These are phyloP conservation scores for Isoperla grammatica DNA, from an alignment of 2,888 invertebrate species.

Conservation along the genomic window DNA sequence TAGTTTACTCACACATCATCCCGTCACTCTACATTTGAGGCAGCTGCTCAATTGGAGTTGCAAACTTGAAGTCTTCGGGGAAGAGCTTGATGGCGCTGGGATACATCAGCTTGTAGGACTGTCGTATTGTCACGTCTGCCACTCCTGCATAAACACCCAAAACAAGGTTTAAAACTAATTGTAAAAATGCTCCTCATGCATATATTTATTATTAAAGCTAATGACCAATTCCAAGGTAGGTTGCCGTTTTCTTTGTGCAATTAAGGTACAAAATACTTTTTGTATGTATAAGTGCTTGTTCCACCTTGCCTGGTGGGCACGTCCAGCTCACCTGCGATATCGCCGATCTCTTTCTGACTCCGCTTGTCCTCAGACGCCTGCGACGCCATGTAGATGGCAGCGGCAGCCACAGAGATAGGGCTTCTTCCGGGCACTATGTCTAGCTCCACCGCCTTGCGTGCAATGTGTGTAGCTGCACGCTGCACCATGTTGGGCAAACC, in stretches of 20 bases:
- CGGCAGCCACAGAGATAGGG: slow-evolving; percentile 97
- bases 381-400: slow-evolving; percentile 99
- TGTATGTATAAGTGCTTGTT: too few species aligned
- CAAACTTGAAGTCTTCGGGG: slow-evolving; percentile 94
- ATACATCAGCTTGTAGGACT: slow-evolving; percentile 96
- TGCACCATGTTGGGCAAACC: slow-evolving; percentile 83
- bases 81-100: slow-evolving; percentile 89
- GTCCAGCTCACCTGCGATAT: slow-evolving; percentile 97
- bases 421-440: slow-evolving; percentile 97
- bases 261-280: too few species aligned
- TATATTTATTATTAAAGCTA: too few species aligned
- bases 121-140: slow-evolving; percentile 95
- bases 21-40: slow-evolving; percentile 66
- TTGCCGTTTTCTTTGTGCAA: too few species aligned
- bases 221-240: too few species aligned
- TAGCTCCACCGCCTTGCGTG: slow-evolving; percentile 91
- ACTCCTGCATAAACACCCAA: slow-evolving; percentile 65
- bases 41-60: slow-evolving; percentile 88
- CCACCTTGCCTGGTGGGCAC: slow-evolving; percentile 49
- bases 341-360: slow-evolving; percentile 96
- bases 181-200: too few species aligned
- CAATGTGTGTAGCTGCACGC: slow-evolving; percentile 93
- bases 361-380: slow-evolving; percentile 92
- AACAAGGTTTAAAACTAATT: too few species aligned
- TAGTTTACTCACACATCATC: background rate